These are phyloP conservation scores for Venustaconcha ellipsiformis DNA, from an alignment of 1,140 invertebrate genomes.

Conservation along the genomic window DNA sequence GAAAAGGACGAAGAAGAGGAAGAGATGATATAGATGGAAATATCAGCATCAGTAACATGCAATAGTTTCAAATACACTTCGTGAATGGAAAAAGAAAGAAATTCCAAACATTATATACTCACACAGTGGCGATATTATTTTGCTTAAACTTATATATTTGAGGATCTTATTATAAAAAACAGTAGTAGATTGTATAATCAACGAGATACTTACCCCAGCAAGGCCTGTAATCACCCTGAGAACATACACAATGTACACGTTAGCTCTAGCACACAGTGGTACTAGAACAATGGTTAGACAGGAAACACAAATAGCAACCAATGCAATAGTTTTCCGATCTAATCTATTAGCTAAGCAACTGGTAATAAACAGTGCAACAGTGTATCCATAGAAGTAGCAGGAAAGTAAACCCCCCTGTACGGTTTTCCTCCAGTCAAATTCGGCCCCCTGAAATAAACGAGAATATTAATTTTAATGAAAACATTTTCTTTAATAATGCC, in stretches of 20 bases:
- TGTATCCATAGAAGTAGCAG: slow-evolving; percentile 20
- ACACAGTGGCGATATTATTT: too few relatives aligned
- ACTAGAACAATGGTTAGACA: background rate
- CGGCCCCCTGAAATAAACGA: slow-evolving; percentile 1
- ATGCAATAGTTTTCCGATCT: slow-evolving; percentile 15
- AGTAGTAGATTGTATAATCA: too few relatives aligned
- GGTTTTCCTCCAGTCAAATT: slow-evolving; percentile 11
- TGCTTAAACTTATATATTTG: too few relatives aligned
- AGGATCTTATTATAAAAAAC: too few relatives aligned
- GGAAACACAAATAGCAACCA: background rate
- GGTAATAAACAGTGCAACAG: slow-evolving; percentile 11
- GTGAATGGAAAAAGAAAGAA: too few relatives aligned
- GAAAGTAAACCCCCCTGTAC: slow-evolving; percentile 8
- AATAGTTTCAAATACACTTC: too few relatives aligned
- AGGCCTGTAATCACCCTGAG: slow-evolving; percentile 10
- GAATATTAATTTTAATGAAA: background rate
- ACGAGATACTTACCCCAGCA: slow-evolving; percentile 16
- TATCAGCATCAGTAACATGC: too few relatives aligned
- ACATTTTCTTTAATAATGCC: too few relatives aligned
- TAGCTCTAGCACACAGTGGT: slow-evolving; percentile 10
- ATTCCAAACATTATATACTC: too few relatives aligned
- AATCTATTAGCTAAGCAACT: slow-evolving; percentile 9
- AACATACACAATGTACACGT: slow-evolving; percentile 8
- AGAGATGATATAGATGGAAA: too few relatives aligned
- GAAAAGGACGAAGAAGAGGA: too few relatives aligned